A percentile compares a stretch with the other conserved stretches of the same genome.
phyloP scores from a whole-genome alignment of 2,888 invertebrate species.

The Mystacides longicornis region DNA sequence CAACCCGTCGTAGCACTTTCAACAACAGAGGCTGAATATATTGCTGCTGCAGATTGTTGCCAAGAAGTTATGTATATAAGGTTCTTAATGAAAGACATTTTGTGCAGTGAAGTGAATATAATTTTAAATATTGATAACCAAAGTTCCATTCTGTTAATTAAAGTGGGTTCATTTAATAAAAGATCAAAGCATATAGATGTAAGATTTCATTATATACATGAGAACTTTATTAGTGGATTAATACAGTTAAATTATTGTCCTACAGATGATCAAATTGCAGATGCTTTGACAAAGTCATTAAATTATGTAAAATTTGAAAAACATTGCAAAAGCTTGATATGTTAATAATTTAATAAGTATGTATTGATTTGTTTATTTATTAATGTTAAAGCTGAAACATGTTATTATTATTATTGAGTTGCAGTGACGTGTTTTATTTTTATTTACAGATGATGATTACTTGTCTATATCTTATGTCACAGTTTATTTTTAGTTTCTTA shows the following conservation, averaged over 20 bases:
- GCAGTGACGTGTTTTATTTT: not conserved
- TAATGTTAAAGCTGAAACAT: not conserved
- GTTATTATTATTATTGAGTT: not conserved
- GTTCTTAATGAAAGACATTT: not conserved
- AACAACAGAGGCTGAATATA: no score
- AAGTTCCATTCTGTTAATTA: not conserved
- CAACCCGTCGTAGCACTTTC: no score
- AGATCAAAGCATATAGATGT: conserved; percentile 1
- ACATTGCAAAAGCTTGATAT: not conserved
- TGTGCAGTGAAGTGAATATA: not conserved
- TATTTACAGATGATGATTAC: not conserved
- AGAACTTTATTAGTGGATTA: not conserved
- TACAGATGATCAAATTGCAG: not conserved
- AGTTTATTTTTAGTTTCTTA: not conserved
- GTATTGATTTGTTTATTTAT: not conserved
- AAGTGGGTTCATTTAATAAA: not conserved
- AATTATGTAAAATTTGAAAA: not conserved
- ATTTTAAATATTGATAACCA: not conserved
- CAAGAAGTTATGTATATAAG: not conserved
- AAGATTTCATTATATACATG: not conserved
- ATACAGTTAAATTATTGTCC: not conserved
- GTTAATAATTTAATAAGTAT: not conserved
- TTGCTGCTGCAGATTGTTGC: conserved; percentile 1
- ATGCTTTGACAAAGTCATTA: not conserved
- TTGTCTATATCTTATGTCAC: not conserved